A percentile compares a stretch with the other conserved stretches of the same genome.
These are phyloP conservation scores for Sinosuthora webbiana DNA, from an alignment of 2,113 vertebrate species.

Conservation along the genomic window DNA sequence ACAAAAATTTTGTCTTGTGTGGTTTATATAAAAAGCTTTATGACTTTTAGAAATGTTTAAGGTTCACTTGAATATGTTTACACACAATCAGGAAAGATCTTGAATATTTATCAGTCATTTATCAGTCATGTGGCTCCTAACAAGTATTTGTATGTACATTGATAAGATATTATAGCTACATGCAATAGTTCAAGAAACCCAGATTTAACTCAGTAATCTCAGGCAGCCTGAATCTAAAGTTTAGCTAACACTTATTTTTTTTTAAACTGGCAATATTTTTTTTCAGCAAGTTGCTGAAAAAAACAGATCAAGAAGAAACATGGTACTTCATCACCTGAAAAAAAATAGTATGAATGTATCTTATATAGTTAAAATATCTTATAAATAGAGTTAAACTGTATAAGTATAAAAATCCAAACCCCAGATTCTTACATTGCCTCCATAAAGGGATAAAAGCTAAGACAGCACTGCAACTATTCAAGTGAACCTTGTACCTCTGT, in stretches of 20 bases:
- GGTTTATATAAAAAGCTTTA: constrained; percentile 19
- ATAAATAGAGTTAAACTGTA: neutral
- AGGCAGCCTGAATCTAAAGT: neutral
- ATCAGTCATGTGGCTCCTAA: neutral
- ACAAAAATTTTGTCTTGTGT: neutral
- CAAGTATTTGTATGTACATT: neutral
- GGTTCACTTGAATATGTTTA: constrained; percentile 33
- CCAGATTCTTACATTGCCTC: neutral
- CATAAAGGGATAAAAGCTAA: constrained; percentile 21
- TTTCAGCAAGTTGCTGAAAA: neutral
- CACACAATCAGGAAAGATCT: neutral
- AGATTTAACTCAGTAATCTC: neutral
- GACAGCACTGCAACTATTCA: constrained; percentile 3
- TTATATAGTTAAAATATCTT: neutral
- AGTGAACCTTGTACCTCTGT: constrained; percentile 9
- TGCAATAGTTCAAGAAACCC: neutral
- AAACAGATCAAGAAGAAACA: neutral
- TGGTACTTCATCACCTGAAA: neutral
- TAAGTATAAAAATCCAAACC: neutral
- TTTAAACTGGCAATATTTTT: neutral
- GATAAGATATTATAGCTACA: neutral
- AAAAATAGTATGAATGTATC: neutral
- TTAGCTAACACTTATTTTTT: neutral
- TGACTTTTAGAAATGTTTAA: constrained; percentile 24
- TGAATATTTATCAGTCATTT: neutral